Evolutionary conservation across 2,797 vertebrate species (phyloP).

Genomic region (Hipposideros larvatus): DNA sequence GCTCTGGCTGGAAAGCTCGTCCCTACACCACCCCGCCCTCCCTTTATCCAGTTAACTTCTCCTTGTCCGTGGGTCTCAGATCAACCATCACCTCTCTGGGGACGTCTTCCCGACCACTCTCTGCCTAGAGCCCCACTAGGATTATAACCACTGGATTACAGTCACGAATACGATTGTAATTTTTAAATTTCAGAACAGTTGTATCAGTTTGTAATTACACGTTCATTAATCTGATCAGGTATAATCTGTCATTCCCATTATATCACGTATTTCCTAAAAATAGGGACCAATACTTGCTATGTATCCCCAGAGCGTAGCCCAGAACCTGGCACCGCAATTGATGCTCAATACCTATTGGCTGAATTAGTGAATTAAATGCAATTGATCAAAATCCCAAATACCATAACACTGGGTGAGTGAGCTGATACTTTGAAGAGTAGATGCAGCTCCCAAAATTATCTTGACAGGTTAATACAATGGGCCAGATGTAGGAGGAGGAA

Average conservation of each 20-base stretch:
- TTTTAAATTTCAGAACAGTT: not conserved
- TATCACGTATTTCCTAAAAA: not conserved
- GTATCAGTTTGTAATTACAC: not conserved
- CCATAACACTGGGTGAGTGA: not conserved
- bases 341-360: not conserved
- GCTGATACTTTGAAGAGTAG: not conserved
- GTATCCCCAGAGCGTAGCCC: not conserved
- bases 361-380: not conserved
- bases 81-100: not conserved
- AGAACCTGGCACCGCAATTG: not conserved
- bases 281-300: not conserved
- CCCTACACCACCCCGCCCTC: not conserved
- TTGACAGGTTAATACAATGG: not conserved
- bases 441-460: constrained; percentile 30
- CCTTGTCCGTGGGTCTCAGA: not conserved
- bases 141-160: not conserved
- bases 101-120: not conserved
- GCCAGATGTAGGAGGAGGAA: not conserved
- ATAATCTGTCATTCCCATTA: not conserved
- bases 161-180: not conserved
- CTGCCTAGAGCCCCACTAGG: not conserved
- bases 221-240: constrained; percentile 1
- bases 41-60: not conserved
- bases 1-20: not conserved
- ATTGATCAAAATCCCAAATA: constrained; percentile 27